phyloP scores from a whole-genome alignment of 2,113 vertebrate genomes.

The Esox niger region DNA sequence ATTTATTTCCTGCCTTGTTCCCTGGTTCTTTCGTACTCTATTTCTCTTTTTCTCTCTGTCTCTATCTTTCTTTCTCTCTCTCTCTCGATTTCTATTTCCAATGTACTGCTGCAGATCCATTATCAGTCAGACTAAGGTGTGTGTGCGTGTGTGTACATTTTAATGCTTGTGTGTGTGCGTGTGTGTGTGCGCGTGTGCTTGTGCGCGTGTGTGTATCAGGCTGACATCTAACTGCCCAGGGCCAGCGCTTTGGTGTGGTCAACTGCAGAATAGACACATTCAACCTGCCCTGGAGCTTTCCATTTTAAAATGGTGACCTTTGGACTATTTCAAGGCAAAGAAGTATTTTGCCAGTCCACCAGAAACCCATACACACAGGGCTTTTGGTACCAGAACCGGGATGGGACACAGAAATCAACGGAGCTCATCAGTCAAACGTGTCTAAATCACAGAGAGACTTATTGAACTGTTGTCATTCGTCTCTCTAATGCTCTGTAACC shows the following conservation, averaged over 20 bases:
- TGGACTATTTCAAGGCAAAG: background rate
- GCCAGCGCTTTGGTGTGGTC: background rate
- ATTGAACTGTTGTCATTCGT: background rate
- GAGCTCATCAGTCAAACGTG: too few species aligned
- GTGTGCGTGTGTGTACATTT: too few species aligned
- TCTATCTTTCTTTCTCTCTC: too few species aligned
- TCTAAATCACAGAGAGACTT: background rate
- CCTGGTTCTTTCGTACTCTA: background rate
- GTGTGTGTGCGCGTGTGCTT: too few species aligned
- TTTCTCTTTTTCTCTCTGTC: too few species aligned
- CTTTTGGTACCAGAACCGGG: background rate
- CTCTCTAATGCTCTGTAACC: too few species aligned
- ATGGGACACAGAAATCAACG: background rate
- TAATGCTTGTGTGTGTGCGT: too few species aligned
- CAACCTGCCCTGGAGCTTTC: conserved; percentile 1
- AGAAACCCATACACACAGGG: background rate
- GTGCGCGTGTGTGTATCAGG: background rate
- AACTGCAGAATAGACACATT: conserved; percentile 2
- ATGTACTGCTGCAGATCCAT: background rate
- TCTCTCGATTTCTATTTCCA: background rate
- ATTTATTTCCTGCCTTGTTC: background rate
- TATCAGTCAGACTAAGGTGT: background rate
- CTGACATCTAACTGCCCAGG: conserved; percentile 1
- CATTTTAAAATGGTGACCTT: conserved; percentile 14
- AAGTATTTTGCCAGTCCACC: background rate